These are phyloP conservation scores for Brachystomella parvula DNA, from an alignment of 1,140 invertebrate genomes.

Conservation along the genomic window DNA sequence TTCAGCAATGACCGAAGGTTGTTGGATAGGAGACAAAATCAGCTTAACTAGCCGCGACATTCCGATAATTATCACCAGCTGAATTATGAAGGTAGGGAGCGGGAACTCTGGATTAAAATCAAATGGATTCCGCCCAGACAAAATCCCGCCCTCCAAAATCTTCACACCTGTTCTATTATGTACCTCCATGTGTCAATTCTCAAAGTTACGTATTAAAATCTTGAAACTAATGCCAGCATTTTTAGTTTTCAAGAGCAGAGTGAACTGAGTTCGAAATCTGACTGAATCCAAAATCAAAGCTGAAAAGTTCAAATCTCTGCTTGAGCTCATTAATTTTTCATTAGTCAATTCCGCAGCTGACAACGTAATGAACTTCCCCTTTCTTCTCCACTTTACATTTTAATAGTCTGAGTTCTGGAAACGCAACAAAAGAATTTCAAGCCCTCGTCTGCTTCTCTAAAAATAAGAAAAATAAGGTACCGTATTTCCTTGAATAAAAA, in stretches of 20 bases:
- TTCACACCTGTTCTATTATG: not conserved
- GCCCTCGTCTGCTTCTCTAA: no score
- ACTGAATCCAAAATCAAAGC: not conserved
- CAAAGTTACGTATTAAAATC: not conserved
- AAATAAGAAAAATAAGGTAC: no score
- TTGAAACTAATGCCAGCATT: not conserved
- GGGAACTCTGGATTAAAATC: not conserved
- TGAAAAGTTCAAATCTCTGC: not conserved
- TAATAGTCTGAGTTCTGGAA: no score
- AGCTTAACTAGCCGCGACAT: constrained; percentile 29
- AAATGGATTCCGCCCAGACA: constrained; percentile 27
- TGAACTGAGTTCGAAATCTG: not conserved
- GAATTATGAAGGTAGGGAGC: constrained; percentile 25
- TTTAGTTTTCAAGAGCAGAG: not conserved
- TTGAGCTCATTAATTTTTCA: not conserved
- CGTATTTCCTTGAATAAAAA: not conserved
- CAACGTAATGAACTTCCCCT: no score
- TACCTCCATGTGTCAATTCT: not conserved
- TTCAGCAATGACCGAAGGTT: constrained; percentile 28
- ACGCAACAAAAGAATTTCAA: no score
- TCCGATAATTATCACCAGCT: constrained; percentile 25
- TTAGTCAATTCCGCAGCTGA: no score
- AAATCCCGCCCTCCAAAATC: constrained; percentile 22
- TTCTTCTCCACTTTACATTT: no score
- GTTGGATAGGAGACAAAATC: constrained; percentile 22